A percentile compares a stretch with the other conserved stretches of the same genome.
Evolutionary conservation across 2,888 invertebrate species (phyloP).

Genomic region (Apamea anceps): DNA sequence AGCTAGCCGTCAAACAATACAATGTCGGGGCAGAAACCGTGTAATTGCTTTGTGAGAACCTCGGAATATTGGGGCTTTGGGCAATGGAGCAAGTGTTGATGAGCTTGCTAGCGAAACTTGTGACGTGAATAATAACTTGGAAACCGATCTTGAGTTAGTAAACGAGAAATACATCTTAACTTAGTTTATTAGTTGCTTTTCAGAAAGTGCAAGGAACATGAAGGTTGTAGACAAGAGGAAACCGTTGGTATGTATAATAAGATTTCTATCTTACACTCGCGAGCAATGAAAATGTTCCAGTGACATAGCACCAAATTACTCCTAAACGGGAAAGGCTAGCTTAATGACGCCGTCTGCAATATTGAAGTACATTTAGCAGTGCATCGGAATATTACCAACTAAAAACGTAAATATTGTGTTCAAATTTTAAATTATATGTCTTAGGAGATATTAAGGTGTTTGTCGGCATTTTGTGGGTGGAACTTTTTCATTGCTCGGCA

Average conservation of each 20-base stretch:
- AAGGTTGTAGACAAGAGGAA: background rate
- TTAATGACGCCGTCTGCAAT: too few relatives aligned
- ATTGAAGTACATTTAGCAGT: too few relatives aligned
- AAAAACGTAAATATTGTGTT: too few relatives aligned
- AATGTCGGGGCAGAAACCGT: conserved; percentile 6
- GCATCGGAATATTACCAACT: too few relatives aligned
- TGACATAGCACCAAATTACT: too few relatives aligned
- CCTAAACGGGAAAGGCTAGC: too few relatives aligned
- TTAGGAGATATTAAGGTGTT: too few relatives aligned
- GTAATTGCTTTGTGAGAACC: conserved; percentile 50
- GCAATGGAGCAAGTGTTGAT: conserved; percentile 20
- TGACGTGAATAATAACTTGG: conserved; percentile 18
- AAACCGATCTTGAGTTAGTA: background rate
- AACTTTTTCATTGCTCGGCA: too few relatives aligned
- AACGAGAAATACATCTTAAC: conserved; percentile 2
- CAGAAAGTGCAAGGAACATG: background rate
- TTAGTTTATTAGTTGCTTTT: background rate
- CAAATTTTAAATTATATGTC: too few relatives aligned
- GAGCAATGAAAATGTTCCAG: too few relatives aligned
- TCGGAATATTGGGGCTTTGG: conserved; percentile 27
- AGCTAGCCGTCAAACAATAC: conserved; percentile 31
- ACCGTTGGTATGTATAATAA: background rate
- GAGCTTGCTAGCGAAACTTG: conserved; percentile 4
- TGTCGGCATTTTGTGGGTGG: too few relatives aligned
- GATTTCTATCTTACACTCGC: too few relatives aligned